Evolutionary conservation across 2,797 vertebrate species (phyloP).

Genomic region (Gobionotothen gibberifrons): DNA sequence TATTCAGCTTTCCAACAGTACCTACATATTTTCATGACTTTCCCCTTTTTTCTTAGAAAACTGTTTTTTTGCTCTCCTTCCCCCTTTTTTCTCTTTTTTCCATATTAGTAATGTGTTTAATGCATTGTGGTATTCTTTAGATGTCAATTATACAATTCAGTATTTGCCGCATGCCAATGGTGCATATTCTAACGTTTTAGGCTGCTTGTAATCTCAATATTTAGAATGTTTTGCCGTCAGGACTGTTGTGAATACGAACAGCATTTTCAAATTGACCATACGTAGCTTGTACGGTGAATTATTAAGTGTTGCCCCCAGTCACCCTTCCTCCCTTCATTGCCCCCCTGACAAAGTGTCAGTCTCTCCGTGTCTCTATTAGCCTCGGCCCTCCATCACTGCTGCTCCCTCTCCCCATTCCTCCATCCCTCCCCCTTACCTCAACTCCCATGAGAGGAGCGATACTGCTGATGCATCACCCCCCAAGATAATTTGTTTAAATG

Average conservation of each 20-base stretch:
- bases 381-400: conserved; percentile 38
- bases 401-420: conserved; percentile 49
- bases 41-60: not conserved
- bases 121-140: not conserved
- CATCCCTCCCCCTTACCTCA: conserved; percentile 46
- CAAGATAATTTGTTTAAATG: conserved; percentile 85
- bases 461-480: conserved; percentile 82
- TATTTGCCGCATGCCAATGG: not conserved
- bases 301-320: conserved; percentile 22
- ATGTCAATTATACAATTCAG: not conserved
- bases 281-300: conserved; percentile 19
- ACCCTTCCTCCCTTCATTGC: conserved; percentile 41
- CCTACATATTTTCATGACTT: not conserved
- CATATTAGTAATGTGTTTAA: not conserved
- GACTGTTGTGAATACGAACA: conserved; percentile 14
- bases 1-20: not conserved
- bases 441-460: conserved; percentile 64
- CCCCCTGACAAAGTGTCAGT: conserved; percentile 64
- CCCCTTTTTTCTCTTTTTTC: not conserved
- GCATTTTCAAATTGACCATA: not conserved
- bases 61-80: not conserved
- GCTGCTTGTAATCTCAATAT: not conserved
- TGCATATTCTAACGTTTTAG: not conserved
- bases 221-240: not conserved
- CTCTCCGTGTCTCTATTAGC: conserved; percentile 75